Conservation (phyloP, 2,797 vertebrate genomes). For the Garrulus glandarius region DNA sequence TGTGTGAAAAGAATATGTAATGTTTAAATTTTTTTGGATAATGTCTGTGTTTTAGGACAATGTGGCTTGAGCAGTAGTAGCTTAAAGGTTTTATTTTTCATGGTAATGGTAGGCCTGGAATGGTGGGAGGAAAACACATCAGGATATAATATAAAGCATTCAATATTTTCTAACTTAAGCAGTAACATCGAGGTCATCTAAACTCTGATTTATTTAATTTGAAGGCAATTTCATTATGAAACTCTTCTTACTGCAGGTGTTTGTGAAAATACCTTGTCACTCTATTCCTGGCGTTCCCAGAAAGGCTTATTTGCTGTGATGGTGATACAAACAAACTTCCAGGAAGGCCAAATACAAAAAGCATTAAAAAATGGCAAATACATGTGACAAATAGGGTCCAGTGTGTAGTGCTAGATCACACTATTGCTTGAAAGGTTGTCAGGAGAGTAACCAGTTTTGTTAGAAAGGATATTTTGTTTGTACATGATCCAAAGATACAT, state of each 20-base stretch:
- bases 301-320: neutral
- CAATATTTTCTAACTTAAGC: neutral
- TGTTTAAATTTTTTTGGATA: neutral
- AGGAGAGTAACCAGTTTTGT: neutral
- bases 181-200: neutral
- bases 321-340: neutral
- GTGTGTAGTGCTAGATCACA: neutral
- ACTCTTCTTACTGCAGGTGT: neutral
- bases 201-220: neutral
- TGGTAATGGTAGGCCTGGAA: neutral
- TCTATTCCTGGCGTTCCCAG: neutral
- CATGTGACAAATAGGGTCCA: neutral
- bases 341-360: neutral
- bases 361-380: neutral
- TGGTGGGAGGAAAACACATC: neutral
- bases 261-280: neutral
- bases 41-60: neutral
- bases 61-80: neutral
- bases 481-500: neutral
- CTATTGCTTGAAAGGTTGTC: neutral
- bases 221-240: neutral
- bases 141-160: neutral
- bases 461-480: neutral
- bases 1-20: neutral
- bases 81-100: neutral